phyloP scores from a whole-genome alignment of 2,797 vertebrate genomes.

The Lepilemur septentrionalis region DNA sequence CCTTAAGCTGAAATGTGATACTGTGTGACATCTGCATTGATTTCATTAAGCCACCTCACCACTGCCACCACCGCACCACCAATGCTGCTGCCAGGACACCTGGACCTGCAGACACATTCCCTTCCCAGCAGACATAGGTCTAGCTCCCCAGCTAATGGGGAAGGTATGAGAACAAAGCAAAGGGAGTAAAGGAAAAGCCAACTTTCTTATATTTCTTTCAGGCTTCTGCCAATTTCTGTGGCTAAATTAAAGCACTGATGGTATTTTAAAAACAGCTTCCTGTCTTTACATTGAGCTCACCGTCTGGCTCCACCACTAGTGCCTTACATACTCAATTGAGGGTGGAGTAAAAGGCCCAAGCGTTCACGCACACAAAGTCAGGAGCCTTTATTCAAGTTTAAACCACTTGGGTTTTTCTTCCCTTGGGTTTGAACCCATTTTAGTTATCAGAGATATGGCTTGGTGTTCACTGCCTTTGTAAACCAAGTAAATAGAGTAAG shows the following conservation, averaged over 20 bases:
- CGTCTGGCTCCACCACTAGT: not conserved
- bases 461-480: not conserved
- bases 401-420: not conserved
- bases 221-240: not conserved
- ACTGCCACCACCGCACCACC: no score
- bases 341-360: not conserved
- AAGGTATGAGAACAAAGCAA: not conserved
- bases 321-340: not conserved
- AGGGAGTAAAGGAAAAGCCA: not conserved
- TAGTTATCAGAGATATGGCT: not conserved
- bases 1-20: not conserved
- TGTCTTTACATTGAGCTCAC: not conserved
- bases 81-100: not conserved
- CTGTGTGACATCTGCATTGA: not conserved
- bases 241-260: not conserved
- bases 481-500: constrained; percentile 18
- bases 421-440: not conserved
- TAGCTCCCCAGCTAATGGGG: not conserved
- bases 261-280: not conserved
- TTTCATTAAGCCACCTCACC: not conserved
- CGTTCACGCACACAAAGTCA: not conserved
- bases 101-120: not conserved
- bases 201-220: not conserved
- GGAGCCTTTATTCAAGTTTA: not conserved
- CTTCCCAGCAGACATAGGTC: not conserved